Conservation (phyloP, 2,888 invertebrate genomes). For the Coleophora flavipennella region DNA sequence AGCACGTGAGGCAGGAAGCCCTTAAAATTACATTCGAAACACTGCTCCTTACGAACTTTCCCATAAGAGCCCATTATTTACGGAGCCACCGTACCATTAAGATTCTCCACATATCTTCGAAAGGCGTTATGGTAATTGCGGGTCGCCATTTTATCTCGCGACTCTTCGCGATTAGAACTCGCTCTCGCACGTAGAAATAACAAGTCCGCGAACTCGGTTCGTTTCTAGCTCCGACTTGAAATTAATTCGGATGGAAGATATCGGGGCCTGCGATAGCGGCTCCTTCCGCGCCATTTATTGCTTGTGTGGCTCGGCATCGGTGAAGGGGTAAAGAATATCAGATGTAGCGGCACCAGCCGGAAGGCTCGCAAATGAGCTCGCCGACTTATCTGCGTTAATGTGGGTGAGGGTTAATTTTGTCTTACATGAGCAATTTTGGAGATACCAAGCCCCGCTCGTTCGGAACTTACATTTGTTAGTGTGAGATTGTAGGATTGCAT, state of each 20-base stretch:
- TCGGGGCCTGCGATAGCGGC: slow-evolving; percentile 65
- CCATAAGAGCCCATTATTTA: slow-evolving; percentile 73
- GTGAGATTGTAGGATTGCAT: slow-evolving; percentile 23
- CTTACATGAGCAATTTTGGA: slow-evolving; percentile 69
- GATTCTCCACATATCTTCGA: slow-evolving; percentile 72
- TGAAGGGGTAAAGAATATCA: slow-evolving; percentile 73
- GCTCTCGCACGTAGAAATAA: slow-evolving; percentile 57
- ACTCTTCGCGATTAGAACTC: slow-evolving; percentile 63
- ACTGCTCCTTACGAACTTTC: slow-evolving; percentile 70
- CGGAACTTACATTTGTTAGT: slow-evolving; percentile 48
- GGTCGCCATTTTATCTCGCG: slow-evolving; percentile 71
- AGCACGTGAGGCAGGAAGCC: slow-evolving; percentile 63
- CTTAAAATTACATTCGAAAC: slow-evolving; percentile 71
- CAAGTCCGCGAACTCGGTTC: slow-evolving; percentile 68
- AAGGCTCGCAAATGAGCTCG: slow-evolving; percentile 72
- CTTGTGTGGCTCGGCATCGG: slow-evolving; percentile 67
- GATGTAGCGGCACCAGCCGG: slow-evolving; percentile 69
- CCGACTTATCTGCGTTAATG: slow-evolving; percentile 71
- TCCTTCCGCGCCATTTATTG: slow-evolving; percentile 72
- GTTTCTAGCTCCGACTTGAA: slow-evolving; percentile 58
- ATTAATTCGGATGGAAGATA: slow-evolving; percentile 74
- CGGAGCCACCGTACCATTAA: slow-evolving; percentile 70
- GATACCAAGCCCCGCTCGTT: slow-evolving; percentile 48
- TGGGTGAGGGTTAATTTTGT: slow-evolving; percentile 70
- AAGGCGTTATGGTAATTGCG: slow-evolving; percentile 71